phyloP scores from a whole-genome alignment of 2,888 invertebrate species.

The Nezara viridula region DNA sequence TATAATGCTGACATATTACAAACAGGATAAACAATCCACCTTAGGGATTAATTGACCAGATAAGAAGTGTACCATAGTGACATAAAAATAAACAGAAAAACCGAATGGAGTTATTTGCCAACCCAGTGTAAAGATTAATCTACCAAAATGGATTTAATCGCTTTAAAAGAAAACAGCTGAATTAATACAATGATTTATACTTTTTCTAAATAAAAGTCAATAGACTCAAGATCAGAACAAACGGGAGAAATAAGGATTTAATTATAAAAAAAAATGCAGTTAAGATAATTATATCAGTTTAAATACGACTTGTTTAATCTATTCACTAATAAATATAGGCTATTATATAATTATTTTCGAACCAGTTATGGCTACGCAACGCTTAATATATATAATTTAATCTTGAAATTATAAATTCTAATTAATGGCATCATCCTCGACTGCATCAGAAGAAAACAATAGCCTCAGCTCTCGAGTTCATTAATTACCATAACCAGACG shows the following conservation, averaged over 20 bases:
- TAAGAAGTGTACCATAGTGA: too few species aligned
- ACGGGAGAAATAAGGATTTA: too few species aligned
- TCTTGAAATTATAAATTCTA: background rate
- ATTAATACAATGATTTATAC: too few species aligned
- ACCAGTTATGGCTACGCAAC: background rate
- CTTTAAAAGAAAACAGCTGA: too few species aligned
- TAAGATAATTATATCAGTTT: background rate
- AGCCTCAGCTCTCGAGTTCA: background rate
- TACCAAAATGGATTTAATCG: too few species aligned
- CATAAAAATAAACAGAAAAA: too few species aligned
- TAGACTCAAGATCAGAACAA: background rate
- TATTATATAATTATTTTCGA: background rate
- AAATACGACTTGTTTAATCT: background rate
- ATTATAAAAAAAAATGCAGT: background rate
- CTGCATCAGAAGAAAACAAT: constrained; percentile 2
- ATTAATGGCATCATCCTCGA: background rate
- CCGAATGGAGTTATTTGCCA: too few species aligned
- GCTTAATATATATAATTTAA: background rate
- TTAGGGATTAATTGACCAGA: too few species aligned
- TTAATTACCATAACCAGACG: background rate
- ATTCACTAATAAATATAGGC: background rate
- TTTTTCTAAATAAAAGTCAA: background rate
- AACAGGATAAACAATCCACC: too few species aligned
- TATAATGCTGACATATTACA: too few species aligned
- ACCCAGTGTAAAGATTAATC: too few species aligned